Evolutionary conservation across 2,888 invertebrate species (phyloP).

Genomic region (Ischnus inquisitorius): DNA sequence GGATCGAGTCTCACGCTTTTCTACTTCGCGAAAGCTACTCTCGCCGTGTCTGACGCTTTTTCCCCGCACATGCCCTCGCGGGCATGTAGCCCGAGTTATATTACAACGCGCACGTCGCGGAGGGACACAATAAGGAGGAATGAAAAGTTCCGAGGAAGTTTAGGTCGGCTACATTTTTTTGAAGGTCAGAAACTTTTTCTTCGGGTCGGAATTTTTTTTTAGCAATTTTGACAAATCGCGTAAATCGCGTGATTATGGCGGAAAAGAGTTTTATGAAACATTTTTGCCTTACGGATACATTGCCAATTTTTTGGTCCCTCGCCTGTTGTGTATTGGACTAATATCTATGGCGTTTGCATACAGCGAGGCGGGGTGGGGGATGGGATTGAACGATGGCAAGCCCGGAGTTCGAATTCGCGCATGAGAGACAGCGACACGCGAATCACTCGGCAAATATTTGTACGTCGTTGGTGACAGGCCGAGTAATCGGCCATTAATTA

Average conservation of each 20-base stretch:
- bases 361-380: not conserved
- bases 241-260: too few relatives aligned
- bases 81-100: too few relatives aligned
- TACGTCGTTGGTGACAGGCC: slow-evolving; percentile 66
- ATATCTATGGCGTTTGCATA: not conserved
- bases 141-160: too few relatives aligned
- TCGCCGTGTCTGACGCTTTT: not conserved
- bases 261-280: too few relatives aligned
- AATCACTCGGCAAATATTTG: slow-evolving; percentile 75
- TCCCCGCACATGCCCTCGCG: too few relatives aligned
- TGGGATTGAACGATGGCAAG: not conserved
- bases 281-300: too few relatives aligned
- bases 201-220: too few relatives aligned
- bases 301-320: not conserved
- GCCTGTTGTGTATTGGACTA: not conserved
- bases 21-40: not conserved
- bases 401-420: slow-evolving; percentile 18
- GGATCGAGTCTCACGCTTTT: slow-evolving; percentile 1
- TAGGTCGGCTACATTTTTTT: too few relatives aligned
- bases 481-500: slow-evolving; percentile 73
- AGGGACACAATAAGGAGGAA: too few relatives aligned
- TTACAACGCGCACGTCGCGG: too few relatives aligned
- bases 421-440: slow-evolving; percentile 44
- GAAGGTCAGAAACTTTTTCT: too few relatives aligned
- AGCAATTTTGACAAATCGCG: too few relatives aligned